Base-by-base conservation (phyloP, 2,888 invertebrate genomes). In the Melinaea marsaeus region DNA sequence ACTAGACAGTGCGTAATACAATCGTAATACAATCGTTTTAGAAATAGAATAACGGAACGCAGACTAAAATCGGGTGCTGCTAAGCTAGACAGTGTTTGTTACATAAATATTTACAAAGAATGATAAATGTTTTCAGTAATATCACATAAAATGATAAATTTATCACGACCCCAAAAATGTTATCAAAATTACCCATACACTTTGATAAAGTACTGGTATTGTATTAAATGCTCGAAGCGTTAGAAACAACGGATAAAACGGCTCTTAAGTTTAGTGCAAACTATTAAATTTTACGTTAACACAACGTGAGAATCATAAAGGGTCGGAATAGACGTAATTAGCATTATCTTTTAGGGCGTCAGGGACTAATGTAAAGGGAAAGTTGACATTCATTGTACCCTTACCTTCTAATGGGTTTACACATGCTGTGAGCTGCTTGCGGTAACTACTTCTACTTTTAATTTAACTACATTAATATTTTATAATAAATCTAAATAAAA, bases 291-390 rank as follows among this genome's bases (percentile, higher is more conserved):
- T 70, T 65, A 68, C 62, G 65, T 64, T 63, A 60, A 65, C 64
- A 63, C 60, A 60, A 60, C 64, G 60, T 59, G 63, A 58, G 58
- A 60, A 58, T 65, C 63, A 65, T 66, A 55, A 63, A 59, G 64
- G 64, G 69, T 62, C 57, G 63, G 58, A 67, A 72, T 71, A 66
- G 62, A 58, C 55, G 71, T 66, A 63, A 69, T 72, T 69, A 69
- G 66, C 68, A 69, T 72, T 71, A 71, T 69, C 69, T 71, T 69
- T 69, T 67, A 67, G 63, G 69, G 65, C 67, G 64, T 63, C 64
- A 66, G 63, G 60, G 64, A 59, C 61, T 58, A 60, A 42, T 56
- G 34, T 62, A 57, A 54, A 42, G 57, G 54, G 54, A 60, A 54
- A 59, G 47, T n/a, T 57, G 22, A 55, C 61, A 63, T 64, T 64